A percentile compares a stretch with the other conserved stretches of the same genome.
These are phyloP conservation scores for Tethya wilhelma DNA, from an alignment of 37 sponge, comb jelly and placozoan genomes.

Conservation along the genomic window DNA sequence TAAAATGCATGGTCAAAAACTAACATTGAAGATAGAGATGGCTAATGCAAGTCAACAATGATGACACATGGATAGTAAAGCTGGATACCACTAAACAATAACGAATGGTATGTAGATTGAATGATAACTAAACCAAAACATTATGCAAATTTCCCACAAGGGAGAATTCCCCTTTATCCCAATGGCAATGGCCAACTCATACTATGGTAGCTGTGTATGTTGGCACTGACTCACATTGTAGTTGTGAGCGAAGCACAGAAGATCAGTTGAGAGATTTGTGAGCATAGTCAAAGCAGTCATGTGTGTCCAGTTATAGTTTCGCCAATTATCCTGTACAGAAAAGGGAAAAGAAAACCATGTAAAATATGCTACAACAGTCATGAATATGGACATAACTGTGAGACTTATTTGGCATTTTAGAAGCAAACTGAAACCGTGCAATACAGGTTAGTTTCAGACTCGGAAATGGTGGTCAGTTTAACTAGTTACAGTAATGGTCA, in stretches of 20 bases:
- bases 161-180: too few relatives aligned
- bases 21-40: not conserved
- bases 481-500: too few relatives aligned
- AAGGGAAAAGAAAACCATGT: too few relatives aligned
- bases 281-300: constrained; percentile 74
- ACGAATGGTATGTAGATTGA: too few relatives aligned
- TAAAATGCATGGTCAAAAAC: not conserved
- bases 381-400: constrained; percentile 65
- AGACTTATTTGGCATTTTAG: not conserved
- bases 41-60: not conserved
- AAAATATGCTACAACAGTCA: too few relatives aligned
- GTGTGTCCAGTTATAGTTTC: constrained; percentile 68
- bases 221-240: constrained; percentile 1
- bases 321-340: constrained; percentile 46
- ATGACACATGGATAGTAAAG: not conserved
- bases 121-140: too few relatives aligned
- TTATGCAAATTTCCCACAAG: too few relatives aligned
- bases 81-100: too few relatives aligned
- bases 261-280: constrained; percentile 16
- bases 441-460: too few relatives aligned
- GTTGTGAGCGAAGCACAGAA: constrained; percentile 78
- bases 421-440: too few relatives aligned
- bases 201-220: not conserved
- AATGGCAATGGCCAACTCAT: not conserved
- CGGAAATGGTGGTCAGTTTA: too few relatives aligned